Evolutionary conservation across 1,140 invertebrate species (phyloP).

Genomic region (Venturia canescens): DNA sequence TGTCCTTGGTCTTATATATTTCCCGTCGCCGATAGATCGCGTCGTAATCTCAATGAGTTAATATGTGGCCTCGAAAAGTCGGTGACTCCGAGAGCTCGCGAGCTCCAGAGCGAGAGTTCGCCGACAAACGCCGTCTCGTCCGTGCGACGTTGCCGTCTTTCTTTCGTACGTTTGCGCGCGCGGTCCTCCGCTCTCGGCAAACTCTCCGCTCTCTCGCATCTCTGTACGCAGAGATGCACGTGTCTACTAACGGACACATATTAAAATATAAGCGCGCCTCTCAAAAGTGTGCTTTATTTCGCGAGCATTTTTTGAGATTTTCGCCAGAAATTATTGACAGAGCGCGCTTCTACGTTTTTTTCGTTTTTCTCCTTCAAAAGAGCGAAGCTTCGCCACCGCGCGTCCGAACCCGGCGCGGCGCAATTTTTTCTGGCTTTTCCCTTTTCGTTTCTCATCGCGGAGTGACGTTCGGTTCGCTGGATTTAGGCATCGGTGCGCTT

Average conservation of each 20-base stretch:
- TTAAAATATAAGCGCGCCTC: neutral
- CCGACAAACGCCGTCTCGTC: conserved; percentile 59
- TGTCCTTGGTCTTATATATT: conserved; percentile 75
- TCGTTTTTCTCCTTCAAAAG: conserved; percentile 19
- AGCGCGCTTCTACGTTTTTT: conserved; percentile 21
- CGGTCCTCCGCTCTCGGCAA: neutral
- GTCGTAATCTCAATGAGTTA: conserved; percentile 72
- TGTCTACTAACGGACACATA: too few species aligned
- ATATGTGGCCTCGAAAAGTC: conserved; percentile 76
- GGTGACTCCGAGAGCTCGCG: conserved; percentile 70
- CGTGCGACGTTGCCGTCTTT: conserved; percentile 71
- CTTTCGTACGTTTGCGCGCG: conserved; percentile 21
- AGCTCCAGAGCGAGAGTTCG: conserved; percentile 50
- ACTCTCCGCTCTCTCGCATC: neutral
- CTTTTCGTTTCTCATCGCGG: neutral
- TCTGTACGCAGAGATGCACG: neutral
- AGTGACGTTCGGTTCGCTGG: too few species aligned
- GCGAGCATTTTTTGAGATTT: conserved; percentile 36
- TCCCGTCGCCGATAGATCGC: conserved; percentile 75
- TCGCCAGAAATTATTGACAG: conserved; percentile 40
- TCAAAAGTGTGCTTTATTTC: conserved; percentile 32
- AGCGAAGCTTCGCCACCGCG: conserved; percentile 2
- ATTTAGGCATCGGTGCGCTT: too few species aligned
- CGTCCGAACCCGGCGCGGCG: neutral
- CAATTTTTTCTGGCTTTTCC: neutral